Percentiles rank a stretch among this genome's conserved stretches.
phyloP scores from a whole-genome alignment of 2,113 vertebrate species.

The rat (Rattus norvegicus) region DNA sequence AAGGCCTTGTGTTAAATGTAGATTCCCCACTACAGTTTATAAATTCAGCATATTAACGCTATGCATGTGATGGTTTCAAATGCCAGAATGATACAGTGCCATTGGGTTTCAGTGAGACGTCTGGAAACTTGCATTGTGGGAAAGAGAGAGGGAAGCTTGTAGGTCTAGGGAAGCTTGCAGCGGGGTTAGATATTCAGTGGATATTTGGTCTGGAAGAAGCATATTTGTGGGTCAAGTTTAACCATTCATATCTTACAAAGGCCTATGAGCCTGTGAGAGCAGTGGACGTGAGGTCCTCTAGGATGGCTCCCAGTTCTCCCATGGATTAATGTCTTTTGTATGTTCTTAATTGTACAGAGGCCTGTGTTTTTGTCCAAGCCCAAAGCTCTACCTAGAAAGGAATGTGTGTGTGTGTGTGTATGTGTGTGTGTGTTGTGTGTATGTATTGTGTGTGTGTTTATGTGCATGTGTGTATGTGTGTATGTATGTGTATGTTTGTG shows the following conservation, averaged over 20 bases:
- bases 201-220: background rate
- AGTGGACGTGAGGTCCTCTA: accelerated
- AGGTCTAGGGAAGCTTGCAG: too few relatives aligned
- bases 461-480: too few relatives aligned
- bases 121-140: accelerated
- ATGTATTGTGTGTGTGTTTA: background rate
- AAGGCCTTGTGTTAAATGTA: background rate
- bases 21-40: accelerated
- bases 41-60: background rate
- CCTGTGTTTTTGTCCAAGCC: accelerated
- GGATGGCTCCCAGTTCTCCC: background rate
- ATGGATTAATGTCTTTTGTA: background rate
- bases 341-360: background rate
- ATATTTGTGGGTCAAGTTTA: background rate
- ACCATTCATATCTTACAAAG: accelerated
- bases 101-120: background rate
- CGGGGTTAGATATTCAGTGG: too few relatives aligned
- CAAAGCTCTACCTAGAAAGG: accelerated
- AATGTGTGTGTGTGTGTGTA: accelerated
- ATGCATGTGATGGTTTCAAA: background rate
- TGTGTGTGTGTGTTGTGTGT: too few relatives aligned
- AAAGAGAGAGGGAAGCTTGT: too few relatives aligned
- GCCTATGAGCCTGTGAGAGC: accelerated
- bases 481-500: background rate
- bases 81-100: accelerated